A percentile compares a stretch with the other conserved stretches of the same genome.
phyloP scores from a whole-genome alignment of 1,140 invertebrate genomes.

The Drosophila melanica region DNA sequence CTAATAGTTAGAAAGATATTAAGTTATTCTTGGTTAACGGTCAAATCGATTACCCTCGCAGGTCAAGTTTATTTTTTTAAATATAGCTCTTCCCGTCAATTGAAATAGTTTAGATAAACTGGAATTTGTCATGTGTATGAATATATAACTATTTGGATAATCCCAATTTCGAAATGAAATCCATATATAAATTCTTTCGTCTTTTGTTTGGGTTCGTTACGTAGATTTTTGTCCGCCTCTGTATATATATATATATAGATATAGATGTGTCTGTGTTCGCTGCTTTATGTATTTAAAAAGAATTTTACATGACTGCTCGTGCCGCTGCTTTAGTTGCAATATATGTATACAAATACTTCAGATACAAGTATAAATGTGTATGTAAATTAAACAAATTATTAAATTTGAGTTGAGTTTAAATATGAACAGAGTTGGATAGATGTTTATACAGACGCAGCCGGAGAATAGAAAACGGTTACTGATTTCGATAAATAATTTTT shows the following conservation, averaged over 20 bases:
- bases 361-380: conserved; percentile 37
- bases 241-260: neutral
- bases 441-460: neutral
- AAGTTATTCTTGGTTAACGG: too few relatives aligned
- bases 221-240: neutral
- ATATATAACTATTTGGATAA: too few relatives aligned
- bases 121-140: too few relatives aligned
- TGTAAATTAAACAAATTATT: neutral
- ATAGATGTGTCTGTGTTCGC: neutral
- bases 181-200: too few relatives aligned
- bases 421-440: neutral
- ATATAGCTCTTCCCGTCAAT: too few relatives aligned
- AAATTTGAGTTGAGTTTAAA: neutral
- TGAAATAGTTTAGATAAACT: too few relatives aligned
- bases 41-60: too few relatives aligned
- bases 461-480: neutral
- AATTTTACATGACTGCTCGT: conserved; percentile 28
- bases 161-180: too few relatives aligned
- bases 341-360: conserved; percentile 35
- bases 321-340: conserved; percentile 71
- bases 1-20: too few relatives aligned
- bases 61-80: too few relatives aligned
- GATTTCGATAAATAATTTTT: conserved; percentile 8
- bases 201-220: neutral
- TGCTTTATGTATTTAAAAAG: conserved; percentile 7